Evolutionary conservation across 1,140 invertebrate genomes (phyloP), one percentile per base, ranked within the genome.

Genomic region (Heliconius congener): DNA sequence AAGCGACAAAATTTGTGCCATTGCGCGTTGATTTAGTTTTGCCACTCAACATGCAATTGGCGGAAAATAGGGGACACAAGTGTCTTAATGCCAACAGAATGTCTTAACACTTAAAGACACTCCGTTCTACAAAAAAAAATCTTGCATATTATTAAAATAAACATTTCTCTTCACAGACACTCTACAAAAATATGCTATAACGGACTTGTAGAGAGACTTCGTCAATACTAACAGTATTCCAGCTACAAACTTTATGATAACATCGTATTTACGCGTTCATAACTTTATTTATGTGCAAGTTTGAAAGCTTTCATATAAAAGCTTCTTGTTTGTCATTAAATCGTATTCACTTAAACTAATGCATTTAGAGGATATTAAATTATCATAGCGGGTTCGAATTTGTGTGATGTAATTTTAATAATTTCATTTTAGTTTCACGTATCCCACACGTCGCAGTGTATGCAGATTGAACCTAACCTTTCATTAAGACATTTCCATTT

Each of bases 251-350:
- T 66, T 66, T 66, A 66, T 66, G 57, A 23, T 66, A 66, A 66
- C 27, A 27, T 27, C 23, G 4, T 66, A 66, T 66, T 66, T 66
- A 66, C 57, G 57, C 13, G 8, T 66, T 66, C 23, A 3, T 23
- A 66, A 66, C 27, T n/a, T 66, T 66, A 66, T 66, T 66, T 66
- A 66, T 66, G 60, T 66, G 23, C 23, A 66, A 66, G 23, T 66
- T 30, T 66, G 60, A 66, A 27, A 66, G 60, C 60, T 66, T 66
- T 60, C n/a, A n/a, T 66, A 27, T 66, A 66, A 66, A 66, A 66
- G 60, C 27, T 66, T 66, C 60, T 66, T 66, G 60, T 66, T 27
- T 27, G n/a, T 66, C 60, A 66, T 66, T 66, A 66, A 13, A 66
- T 16, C 60, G 23, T 16, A 23, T 66, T 19, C 19, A 66, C 60